Conservation (phyloP, 2,113 vertebrate species). For the Lepus europaeus region DNA sequence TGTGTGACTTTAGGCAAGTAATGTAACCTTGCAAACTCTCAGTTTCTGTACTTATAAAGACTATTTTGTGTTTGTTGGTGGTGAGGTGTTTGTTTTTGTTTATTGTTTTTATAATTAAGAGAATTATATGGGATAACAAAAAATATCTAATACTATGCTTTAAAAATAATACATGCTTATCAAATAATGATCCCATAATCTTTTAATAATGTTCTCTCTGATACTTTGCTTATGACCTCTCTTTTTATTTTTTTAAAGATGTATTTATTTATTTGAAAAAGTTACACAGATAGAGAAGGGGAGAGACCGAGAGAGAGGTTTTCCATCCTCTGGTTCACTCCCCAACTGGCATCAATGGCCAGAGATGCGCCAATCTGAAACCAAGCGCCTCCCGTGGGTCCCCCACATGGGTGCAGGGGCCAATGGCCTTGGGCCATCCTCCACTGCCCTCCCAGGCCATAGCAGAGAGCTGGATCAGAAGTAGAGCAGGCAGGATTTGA, state of each 20-base stretch:
- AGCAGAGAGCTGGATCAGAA: no score
- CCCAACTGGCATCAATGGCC: no score
- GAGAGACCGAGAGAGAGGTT: no score
- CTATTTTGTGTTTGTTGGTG: not conserved
- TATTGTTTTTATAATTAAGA: constrained; percentile 1
- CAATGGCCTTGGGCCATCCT: no score
- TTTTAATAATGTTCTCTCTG: not conserved
- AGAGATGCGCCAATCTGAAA: no score
- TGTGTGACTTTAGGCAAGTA: not conserved
- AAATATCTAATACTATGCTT: not conserved
- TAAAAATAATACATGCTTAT: constrained; percentile 53
- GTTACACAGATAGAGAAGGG: no score
- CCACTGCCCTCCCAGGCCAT: no score
- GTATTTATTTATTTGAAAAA: no score
- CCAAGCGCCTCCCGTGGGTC: no score
- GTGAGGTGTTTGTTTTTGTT: not conserved
- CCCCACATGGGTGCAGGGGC: no score
- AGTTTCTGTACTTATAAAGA: constrained; percentile 52
- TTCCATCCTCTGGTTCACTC: no score
- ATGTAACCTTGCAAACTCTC: not conserved
- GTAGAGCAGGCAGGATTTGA: no score
- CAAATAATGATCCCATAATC: constrained; percentile 45
- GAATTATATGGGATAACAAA: not conserved
- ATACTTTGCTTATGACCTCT: constrained; percentile 39
- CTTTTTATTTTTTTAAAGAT: not conserved